Evolutionary conservation across 2,113 vertebrate genomes (phyloP).

Genomic region (Tachysurus vachellii): DNA sequence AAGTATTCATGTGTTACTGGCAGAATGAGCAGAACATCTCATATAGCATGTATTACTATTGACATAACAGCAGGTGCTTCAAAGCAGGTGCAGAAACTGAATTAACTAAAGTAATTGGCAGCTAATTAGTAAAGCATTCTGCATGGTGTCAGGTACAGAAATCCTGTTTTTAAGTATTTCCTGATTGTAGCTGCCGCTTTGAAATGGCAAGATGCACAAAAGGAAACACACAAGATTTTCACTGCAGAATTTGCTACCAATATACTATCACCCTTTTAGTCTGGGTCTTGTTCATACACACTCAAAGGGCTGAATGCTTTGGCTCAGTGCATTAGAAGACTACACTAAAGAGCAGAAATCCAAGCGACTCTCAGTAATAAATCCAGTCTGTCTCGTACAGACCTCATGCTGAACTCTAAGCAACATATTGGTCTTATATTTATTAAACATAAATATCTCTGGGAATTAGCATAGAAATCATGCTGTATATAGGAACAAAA

Average conservation of each 20-base stretch:
- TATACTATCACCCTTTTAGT: neutral
- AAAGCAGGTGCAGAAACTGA: constrained; percentile 26
- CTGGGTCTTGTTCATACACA: neutral
- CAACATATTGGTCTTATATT: too few species aligned
- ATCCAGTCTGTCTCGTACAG: neutral
- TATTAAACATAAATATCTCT: too few species aligned
- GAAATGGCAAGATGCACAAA: neutral
- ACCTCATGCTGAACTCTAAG: too few species aligned
- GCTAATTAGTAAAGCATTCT: constrained; percentile 23
- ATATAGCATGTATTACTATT: neutral
- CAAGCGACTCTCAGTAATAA: neutral
- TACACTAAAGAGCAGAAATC: neutral
- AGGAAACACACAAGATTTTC: neutral
- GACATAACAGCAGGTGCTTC: constrained; percentile 12
- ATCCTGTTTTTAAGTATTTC: constrained; percentile 5
- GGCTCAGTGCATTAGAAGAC: neutral
- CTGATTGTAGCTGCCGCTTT: neutral
- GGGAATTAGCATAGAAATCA: too few species aligned
- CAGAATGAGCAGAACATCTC: neutral
- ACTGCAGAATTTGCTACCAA: neutral
- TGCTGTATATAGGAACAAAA: too few species aligned
- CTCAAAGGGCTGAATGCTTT: neutral
- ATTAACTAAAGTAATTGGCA: constrained; percentile 35
- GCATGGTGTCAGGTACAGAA: constrained; percentile 17
- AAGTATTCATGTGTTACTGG: neutral